Evolutionary conservation across 2,797 vertebrate species (phyloP).

Genomic region (Coccyzus lansbergi): DNA sequence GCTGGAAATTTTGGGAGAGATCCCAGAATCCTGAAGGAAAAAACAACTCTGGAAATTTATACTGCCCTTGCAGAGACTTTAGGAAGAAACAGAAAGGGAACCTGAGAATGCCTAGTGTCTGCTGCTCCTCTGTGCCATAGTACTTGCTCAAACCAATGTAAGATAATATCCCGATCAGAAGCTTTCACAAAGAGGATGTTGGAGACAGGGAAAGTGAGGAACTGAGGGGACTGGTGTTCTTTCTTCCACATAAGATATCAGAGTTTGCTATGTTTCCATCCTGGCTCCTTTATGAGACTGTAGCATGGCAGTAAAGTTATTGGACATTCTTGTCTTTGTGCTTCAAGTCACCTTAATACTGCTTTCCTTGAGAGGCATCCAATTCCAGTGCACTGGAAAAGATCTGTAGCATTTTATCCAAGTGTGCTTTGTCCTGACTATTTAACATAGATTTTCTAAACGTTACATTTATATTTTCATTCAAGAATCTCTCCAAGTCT

Average conservation of each 20-base stretch:
- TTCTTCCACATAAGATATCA: neutral
- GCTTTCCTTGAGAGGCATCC: neutral
- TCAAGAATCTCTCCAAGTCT: neutral
- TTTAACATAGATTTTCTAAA: neutral
- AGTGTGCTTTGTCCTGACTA: neutral
- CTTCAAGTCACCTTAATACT: neutral
- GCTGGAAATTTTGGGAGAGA: neutral
- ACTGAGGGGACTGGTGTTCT: neutral
- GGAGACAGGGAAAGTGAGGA: neutral
- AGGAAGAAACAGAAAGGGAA: neutral
- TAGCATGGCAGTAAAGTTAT: neutral
- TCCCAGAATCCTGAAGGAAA: neutral
- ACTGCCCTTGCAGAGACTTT: neutral
- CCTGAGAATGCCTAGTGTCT: neutral
- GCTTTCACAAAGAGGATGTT: neutral
- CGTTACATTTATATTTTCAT: neutral
- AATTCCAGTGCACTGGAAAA: neutral
- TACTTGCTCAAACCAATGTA: fast-evolving
- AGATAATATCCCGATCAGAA: neutral
- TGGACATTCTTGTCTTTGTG: fast-evolving
- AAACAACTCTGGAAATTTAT: neutral
- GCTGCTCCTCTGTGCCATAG: fast-evolving
- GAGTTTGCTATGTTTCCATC: neutral
- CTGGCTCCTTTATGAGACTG: neutral
- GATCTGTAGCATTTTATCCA: neutral